phyloP scores from a whole-genome alignment of 2,888 invertebrate genomes.

The Heteromyza rotundicornis region DNA sequence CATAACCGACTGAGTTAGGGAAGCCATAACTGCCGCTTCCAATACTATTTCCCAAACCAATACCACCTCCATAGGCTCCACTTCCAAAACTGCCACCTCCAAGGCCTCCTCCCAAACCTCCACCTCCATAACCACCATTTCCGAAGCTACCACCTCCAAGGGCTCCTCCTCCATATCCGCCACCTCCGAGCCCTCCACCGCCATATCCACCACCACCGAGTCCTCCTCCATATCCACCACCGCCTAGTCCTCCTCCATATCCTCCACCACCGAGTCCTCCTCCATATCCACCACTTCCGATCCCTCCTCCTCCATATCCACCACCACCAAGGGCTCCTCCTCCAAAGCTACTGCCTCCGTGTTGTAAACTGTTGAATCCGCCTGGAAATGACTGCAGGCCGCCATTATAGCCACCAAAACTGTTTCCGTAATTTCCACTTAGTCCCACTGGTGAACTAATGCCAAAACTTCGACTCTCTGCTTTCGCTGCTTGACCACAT shows the following conservation, averaged over 20 bases:
- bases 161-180: background rate
- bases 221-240: background rate
- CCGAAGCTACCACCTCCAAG: background rate
- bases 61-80: constrained; percentile 1
- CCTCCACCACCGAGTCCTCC: background rate
- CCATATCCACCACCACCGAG: background rate
- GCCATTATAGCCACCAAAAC: constrained; percentile 20
- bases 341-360: background rate
- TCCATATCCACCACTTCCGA: background rate
- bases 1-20: too few species aligned
- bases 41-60: constrained; percentile 4
- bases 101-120: too few species aligned
- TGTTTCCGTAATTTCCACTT: constrained; percentile 21
- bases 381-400: background rate
- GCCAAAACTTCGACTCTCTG: constrained; percentile 26
- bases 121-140: background rate
- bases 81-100: constrained; percentile 27
- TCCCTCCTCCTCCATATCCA: background rate
- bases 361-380: constrained; percentile 2
- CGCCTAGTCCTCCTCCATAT: background rate
- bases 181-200: background rate
- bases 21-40: constrained; percentile 7
- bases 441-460: background rate
- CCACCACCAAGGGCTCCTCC: background rate
- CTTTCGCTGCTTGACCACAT: background rate